Base-by-base conservation (phyloP, 2,797 vertebrate species). In the Cirrhinus molitorella region DNA sequence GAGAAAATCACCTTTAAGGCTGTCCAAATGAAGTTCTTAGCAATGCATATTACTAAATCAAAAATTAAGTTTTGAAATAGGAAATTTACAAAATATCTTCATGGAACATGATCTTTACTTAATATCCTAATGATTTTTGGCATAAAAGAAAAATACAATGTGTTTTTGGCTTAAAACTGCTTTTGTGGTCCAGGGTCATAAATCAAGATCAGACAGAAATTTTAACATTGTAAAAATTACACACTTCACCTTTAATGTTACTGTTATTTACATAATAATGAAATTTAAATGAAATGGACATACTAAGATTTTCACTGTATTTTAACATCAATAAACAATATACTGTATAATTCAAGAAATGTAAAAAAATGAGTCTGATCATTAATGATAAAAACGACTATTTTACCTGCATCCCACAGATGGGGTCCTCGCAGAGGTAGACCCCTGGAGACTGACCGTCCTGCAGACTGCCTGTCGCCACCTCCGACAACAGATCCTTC, bases 361-460 rank as follows among this genome's bases (percentile, higher is more conserved):
- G 7, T 23, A 3, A 67, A 63, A 17, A 34, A 12, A n/a, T n/a
- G n/a, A n/a, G n/a, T n/a, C n/a, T n/a, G n/a, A n/a, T 34, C 19
- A 31, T 49, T 19, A 23, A 37, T 17, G 43, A 61, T 45, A 13
- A 67, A 8, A 61, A n/a, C 0, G 0, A 34, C 11, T 43, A 0
- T 43, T 94, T 89, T 89, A 99, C 98, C 98, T 99, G 98, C 92
- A 98, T 99, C 90, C 98, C 98, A 87, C 98, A 99, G 91, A 99
- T 99, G 81, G 98, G 98, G 88, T 99, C 98, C 91, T 99, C 98
- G 17, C 96, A 99, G 78, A 99, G 96, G 91, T 99, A 99, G 84
- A 99, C 98, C 71, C 98, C 98, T 2, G 98, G 98, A 40, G 98
- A 98, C 90, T 99, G 98, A 83, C 98, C 97, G 3, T 99, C 98